These are phyloP conservation scores for Samia ricini DNA, from an alignment of 1,140 invertebrate species.

Conservation along the genomic window DNA sequence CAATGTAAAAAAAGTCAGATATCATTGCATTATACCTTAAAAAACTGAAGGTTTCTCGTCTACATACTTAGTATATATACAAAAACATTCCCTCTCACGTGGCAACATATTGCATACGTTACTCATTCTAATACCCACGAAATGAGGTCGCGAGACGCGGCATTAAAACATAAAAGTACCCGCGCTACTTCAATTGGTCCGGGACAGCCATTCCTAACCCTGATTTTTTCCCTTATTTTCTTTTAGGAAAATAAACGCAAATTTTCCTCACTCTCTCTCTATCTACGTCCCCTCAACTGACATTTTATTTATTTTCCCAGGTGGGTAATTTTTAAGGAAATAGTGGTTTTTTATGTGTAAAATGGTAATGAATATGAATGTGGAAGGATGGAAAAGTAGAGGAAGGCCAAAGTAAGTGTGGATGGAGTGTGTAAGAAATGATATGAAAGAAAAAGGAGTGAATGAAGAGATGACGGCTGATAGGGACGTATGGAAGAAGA, in stretches of 20 bases:
- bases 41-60: neutral
- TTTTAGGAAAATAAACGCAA: neutral
- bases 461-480: too few species aligned
- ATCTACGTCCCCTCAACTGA: neutral
- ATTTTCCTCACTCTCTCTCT: too few species aligned
- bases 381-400: too few species aligned
- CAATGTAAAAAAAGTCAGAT: neutral
- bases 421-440: too few species aligned
- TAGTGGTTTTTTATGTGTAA: too few species aligned
- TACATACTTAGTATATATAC: neutral
- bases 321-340: neutral
- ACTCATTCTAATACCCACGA: conserved; percentile 5
- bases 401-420: too few species aligned
- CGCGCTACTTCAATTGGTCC: neutral
- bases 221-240: neutral
- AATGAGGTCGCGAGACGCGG: conserved; percentile 5
- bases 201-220: neutral
- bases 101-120: conserved; percentile 1
- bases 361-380: too few species aligned
- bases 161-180: conserved; percentile 9
- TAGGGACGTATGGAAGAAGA: too few species aligned
- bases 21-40: neutral
- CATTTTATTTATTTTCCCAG: neutral
- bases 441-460: too few species aligned
- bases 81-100: neutral